Evolutionary conservation across 2,113 vertebrate genomes (phyloP), one percentile per base, ranked within the genome.

Genomic region (Chloropsis cyanopogon): DNA sequence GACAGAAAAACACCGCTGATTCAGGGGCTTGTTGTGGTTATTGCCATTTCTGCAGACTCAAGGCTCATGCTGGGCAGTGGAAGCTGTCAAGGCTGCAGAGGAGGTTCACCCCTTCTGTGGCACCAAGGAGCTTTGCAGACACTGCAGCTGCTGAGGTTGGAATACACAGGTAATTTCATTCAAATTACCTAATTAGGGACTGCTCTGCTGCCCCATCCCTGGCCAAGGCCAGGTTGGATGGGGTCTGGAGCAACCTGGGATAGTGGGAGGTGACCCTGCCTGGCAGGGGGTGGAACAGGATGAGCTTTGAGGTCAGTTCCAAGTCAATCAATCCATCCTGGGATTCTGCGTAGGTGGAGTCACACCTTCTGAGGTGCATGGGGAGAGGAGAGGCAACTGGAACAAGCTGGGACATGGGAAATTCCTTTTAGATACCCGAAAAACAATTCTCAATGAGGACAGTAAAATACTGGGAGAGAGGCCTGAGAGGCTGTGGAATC

Each of bases 151-250:
- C 72, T 69, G 54, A 37, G 31, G 22, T n/a, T 86, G 83, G 76
- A 83, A 52, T 24, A 35, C 26, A 49, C 9, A 18, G 25, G 9
- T 41, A 56, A 93, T 57, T 81, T 64, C 50, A 85, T 71, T 71
- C 26, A 71, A 88, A 93, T 85, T 20, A 52, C 81, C 41, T 47
- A 33, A 33, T 79, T 82, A 72, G 69, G 41, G 44, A 71, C 23
- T 42, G 52, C 29, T 82, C 52, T 79, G 59, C 47, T 76, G 63
- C n/a, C 12, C 54, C 21, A 42, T 61, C 7, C 29, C 41, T 61
- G 54, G 1, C 47, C n/a, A 18, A 22, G n/a, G 24, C 20, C 46
- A 46, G 28, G 24, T 0, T 66, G 53, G 60, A 53, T 0, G 0
- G 46, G 20, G 29, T 11, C 2, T 61, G 41, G 54, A 82, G 29